Evolutionary conservation across 1,140 invertebrate species (phyloP).

Genomic region (Melanaphis sacchari): DNA sequence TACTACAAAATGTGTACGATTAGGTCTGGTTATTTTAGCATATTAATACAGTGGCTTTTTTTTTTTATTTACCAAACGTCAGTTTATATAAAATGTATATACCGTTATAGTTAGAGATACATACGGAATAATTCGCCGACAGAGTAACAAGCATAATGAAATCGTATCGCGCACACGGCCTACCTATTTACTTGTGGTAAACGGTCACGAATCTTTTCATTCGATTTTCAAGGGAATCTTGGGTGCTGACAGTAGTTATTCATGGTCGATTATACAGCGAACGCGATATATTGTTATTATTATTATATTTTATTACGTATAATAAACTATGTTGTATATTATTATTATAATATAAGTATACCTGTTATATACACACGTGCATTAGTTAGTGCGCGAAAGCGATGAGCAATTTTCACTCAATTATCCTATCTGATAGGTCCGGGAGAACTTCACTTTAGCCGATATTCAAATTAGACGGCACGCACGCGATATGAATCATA

Average conservation of each 20-base stretch:
- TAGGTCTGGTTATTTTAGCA: neutral
- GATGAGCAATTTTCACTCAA: slow-evolving; percentile 28
- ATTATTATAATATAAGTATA: neutral
- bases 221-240: neutral
- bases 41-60: neutral
- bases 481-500: neutral
- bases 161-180: neutral
- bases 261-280: neutral
- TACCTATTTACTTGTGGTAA: neutral
- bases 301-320: slow-evolving; percentile 1
- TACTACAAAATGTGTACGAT: neutral
- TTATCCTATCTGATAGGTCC: neutral
- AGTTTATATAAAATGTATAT: neutral
- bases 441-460: neutral
- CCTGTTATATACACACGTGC: neutral
- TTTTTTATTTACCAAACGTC: neutral
- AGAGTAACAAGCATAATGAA: neutral
- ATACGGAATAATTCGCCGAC: neutral
- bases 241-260: neutral
- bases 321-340: neutral
- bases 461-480: neutral
- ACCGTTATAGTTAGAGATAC: neutral
- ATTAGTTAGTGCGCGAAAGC: neutral
- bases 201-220: neutral
- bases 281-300: neutral